Evolutionary conservation across 2,888 invertebrate genomes (phyloP), one percentile per base, ranked within the genome.

Genomic region (Xestia sexstrigata): DNA sequence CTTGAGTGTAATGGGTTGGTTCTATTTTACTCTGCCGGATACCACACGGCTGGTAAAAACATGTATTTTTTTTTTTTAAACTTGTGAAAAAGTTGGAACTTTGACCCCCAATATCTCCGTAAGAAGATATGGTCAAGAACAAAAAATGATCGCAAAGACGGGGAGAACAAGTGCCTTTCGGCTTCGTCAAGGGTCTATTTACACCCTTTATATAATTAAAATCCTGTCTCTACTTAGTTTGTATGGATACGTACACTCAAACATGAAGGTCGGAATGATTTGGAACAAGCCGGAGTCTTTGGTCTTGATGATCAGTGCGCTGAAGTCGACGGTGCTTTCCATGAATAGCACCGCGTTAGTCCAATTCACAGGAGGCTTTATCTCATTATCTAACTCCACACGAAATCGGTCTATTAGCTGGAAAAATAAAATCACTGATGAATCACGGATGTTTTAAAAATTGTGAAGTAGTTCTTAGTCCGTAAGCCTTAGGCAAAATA

Each of bases 311-410:
- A 91, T 90, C 2, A 95, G 80, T 1, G 92, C 95, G 68, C 93
- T 94, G 76, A 93, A 90, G 80, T 95, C 94, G 7, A 93, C 86
- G 0, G 91, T 88, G 0, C 93, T 91, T 82, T 95, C 95, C 92
- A 95, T 89, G 80, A 94, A 95, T 0, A 95, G 87, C 3, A 90
- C 92, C 0, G 94, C 90, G 0, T 90, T 78, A 0, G 87, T 87
- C 95, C 95, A 95, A 78, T 93, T 92, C 17, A 93, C 90, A 0
- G 88, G 87, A 0, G 91, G 90, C 0, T 86, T 84, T 7, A 93
- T 23, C 3, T 90, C 87, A 0, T 83, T 71, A 1, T 89, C 87
- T 11, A 95, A 65, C 55, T 92, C 92, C 13, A 89, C 81, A 72
- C 89, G 89, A 74, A 93, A 95, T 15, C 95, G 91, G 35, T 93